These are phyloP conservation scores for Drosophila willistoni DNA, from an alignment of 1,140 invertebrate species.

Conservation along the genomic window DNA sequence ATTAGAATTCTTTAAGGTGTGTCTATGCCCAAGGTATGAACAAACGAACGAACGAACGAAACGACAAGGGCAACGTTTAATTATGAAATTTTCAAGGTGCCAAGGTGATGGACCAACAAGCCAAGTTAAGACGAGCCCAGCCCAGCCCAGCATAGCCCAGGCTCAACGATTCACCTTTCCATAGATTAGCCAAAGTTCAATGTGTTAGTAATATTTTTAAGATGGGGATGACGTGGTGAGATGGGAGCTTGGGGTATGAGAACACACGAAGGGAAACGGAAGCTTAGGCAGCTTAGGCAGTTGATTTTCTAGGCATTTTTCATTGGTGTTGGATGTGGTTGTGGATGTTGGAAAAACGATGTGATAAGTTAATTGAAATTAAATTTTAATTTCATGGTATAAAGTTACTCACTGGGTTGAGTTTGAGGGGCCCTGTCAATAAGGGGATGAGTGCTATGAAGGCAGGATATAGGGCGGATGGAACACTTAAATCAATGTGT, in stretches of 20 bases:
- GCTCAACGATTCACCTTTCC: constrained; percentile 40
- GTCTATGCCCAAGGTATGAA: constrained; percentile 15
- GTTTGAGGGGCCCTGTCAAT: not conserved
- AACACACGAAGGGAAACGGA: not conserved
- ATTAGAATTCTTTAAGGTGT: constrained; percentile 79
- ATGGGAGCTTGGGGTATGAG: too few species aligned
- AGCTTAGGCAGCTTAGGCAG: constrained; percentile 20
- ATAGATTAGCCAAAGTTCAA: constrained; percentile 62
- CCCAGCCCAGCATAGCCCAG: not conserved
- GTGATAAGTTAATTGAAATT: constrained; percentile 64
- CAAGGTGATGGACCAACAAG: constrained; percentile 28
- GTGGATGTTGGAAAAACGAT: constrained; percentile 32
- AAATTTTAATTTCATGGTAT: constrained; percentile 58
- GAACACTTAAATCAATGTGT: constrained; percentile 38
- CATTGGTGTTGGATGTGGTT: constrained; percentile 19
- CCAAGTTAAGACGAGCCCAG: constrained; percentile 28
- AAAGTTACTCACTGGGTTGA: constrained; percentile 34
- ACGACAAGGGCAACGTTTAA: constrained; percentile 59
- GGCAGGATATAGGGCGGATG: not conserved
- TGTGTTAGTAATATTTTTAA: constrained; percentile 46
- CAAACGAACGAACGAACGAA: not conserved
- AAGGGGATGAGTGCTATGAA: not conserved
- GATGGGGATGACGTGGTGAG: constrained; percentile 13
- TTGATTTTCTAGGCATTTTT: constrained; percentile 14
- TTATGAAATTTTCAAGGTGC: constrained; percentile 79